These are phyloP conservation scores for Hedya salicella DNA, from an alignment of 2,888 invertebrate species.

Conservation along the genomic window DNA sequence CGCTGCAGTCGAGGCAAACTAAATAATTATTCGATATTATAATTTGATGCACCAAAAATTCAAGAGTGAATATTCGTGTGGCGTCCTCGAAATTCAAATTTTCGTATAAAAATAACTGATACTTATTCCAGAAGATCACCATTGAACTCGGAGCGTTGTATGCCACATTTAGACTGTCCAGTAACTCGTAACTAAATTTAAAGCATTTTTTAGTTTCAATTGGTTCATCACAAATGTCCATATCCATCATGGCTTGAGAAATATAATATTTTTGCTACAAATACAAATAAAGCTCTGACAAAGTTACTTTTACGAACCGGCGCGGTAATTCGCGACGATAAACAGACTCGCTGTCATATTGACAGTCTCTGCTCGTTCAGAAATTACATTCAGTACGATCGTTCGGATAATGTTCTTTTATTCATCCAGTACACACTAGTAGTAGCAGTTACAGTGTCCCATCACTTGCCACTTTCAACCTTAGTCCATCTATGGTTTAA, in stretches of 20 bases:
- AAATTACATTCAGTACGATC: background rate
- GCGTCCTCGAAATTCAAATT: conserved; percentile 56
- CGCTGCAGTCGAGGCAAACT: conserved; percentile 63
- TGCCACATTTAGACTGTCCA: conserved; percentile 61
- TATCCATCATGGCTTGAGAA: conserved; percentile 43
- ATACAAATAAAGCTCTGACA: background rate
- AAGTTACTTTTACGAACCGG: background rate
- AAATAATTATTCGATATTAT: conserved; percentile 61
- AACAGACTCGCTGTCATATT: background rate
- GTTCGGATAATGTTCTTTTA: background rate
- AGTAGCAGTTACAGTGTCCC: no score
- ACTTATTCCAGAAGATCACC: conserved; percentile 71
- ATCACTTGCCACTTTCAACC: no score
- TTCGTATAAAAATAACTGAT: conserved; percentile 72
- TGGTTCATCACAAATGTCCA: conserved; percentile 55
- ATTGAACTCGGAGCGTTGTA: conserved; percentile 56
- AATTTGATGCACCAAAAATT: conserved; percentile 61
- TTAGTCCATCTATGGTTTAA: no score
- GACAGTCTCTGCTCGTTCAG: conserved; percentile 21
- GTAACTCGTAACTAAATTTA: conserved; percentile 55
- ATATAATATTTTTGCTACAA: background rate
- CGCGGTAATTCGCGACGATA: conserved; percentile 1
- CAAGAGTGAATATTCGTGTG: conserved; percentile 57
- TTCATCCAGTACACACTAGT: background rate
- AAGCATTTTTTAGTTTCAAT: conserved; percentile 55